These are phyloP conservation scores for Dryoscopus gambensis DNA, from an alignment of 2,113 vertebrate genomes.

Conservation along the genomic window DNA sequence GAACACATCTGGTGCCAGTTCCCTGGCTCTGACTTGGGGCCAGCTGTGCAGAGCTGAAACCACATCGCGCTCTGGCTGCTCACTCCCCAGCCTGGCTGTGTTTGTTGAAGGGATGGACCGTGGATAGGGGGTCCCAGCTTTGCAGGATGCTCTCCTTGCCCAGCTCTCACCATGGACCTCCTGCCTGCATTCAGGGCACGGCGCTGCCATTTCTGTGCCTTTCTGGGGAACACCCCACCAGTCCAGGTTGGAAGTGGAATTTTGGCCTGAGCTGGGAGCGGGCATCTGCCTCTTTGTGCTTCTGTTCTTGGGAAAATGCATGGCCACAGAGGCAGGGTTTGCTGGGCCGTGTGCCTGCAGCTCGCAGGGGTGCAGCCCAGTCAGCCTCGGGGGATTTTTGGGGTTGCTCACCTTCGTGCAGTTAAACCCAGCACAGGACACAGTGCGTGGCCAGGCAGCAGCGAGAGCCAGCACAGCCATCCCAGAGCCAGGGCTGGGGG, in stretches of 20 bases:
- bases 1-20: not conserved
- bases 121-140: not conserved
- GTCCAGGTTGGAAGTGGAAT: not conserved
- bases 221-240: not conserved
- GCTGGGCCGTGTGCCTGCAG: not conserved
- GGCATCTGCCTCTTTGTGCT: not conserved
- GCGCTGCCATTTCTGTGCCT: not conserved
- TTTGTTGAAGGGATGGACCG: not conserved
- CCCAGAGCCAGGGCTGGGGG: fast-evolving
- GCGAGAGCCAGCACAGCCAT: not conserved
- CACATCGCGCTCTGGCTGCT: not conserved
- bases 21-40: not conserved
- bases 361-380: fast-evolving
- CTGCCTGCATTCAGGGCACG: not conserved
- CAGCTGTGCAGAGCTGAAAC: not conserved
- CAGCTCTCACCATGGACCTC: not conserved
- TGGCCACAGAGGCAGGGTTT: fast-evolving
- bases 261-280: not conserved
- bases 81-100: not conserved
- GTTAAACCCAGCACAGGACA: not conserved
- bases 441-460: not conserved
- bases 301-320: not conserved
- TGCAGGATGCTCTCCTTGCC: not conserved
- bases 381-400: not conserved
- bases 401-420: not conserved